Evolutionary conservation across 2,797 vertebrate genomes (phyloP).

Genomic region (Meda fulgida): DNA sequence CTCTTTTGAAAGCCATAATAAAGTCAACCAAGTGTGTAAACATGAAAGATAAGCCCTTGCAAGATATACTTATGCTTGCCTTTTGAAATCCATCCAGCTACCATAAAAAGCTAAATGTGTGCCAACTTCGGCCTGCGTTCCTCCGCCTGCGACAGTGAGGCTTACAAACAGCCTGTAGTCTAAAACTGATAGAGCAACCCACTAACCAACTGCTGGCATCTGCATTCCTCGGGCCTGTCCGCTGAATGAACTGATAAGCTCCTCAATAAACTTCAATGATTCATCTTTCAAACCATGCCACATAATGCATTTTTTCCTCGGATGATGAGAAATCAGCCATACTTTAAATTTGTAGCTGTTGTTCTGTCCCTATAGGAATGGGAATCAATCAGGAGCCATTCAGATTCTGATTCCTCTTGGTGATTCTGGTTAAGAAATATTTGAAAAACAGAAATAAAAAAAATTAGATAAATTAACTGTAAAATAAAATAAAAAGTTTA

Average conservation of each 20-base stretch:
- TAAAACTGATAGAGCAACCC: constrained; percentile 21
- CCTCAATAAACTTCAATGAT: constrained; percentile 41
- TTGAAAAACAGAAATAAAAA: not conserved
- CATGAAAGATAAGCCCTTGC: constrained; percentile 43
- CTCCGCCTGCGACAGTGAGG: not conserved
- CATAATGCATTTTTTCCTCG: not conserved
- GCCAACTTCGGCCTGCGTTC: constrained; percentile 16
- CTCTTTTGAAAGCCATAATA: constrained; percentile 57
- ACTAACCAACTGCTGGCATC: constrained; percentile 38
- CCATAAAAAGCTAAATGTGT: constrained; percentile 37
- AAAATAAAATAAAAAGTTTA: no score
- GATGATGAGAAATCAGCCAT: constrained; percentile 1
- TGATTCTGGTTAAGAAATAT: not conserved
- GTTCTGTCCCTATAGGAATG: not conserved
- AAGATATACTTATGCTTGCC: constrained; percentile 43
- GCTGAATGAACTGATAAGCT: constrained; percentile 25
- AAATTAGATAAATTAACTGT: no score
- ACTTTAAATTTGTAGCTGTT: not conserved
- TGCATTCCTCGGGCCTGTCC: constrained; percentile 23
- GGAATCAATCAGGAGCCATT: not conserved
- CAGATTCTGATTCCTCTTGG: not conserved
- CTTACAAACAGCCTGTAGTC: constrained; percentile 15
- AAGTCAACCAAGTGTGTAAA: constrained; percentile 50
- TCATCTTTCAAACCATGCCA: constrained; percentile 15
- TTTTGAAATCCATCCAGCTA: constrained; percentile 43